Base-by-base conservation (phyloP, 2,113 vertebrate genomes). In the Planiliza haematocheilus region DNA sequence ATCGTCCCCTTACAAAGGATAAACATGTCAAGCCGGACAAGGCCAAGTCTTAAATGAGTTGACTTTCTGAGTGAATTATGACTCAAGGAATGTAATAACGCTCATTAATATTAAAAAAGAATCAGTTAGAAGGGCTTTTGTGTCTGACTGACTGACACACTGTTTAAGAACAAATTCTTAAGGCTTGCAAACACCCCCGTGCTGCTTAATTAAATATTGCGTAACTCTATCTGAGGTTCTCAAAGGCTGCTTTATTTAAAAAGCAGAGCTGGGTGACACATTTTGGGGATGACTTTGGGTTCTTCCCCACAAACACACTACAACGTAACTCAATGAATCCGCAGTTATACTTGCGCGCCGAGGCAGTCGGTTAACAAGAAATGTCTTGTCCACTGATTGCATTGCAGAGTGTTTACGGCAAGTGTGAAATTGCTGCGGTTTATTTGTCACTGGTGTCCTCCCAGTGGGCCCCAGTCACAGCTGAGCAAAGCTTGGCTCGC, bases 11-110 rank as follows among this genome's bases (percentile, higher is more conserved):
- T 56, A 36, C 74, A 42, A 51, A 55, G 43, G 45, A 67, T 37
- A 20, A 51, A 63, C 4, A n/a, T 0, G 30, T 65, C 45, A 72
- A 72, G 75, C 8, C 56, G 24, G 24, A 30, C 24, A 74, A 68
- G 46, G 18, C 8, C 14, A 4, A 59, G 8, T 55, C 20, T 62
- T 53, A 48, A 56, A 30, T 4, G 17, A 45, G 42, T 65, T 42
- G 51, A 36, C 48, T 20, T 38, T 65, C 12, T 37, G 13, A 45
- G 37, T 61, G 8, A 60, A 77, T 42, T 43, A n/a, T 7, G 41
- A 65, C 16, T 34, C 17, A 8, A 59, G 20, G 34, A 73, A 77
- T 46, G 50, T 1, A 24, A 61, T 8, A 38, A 20, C n/a, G 9
- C n/a, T 64, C 50, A 74, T 65, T 20, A 71, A 34, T 17, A 30